These are phyloP conservation scores for Pherbina coryleti DNA, from an alignment of 2,888 invertebrate genomes.

Conservation along the genomic window DNA sequence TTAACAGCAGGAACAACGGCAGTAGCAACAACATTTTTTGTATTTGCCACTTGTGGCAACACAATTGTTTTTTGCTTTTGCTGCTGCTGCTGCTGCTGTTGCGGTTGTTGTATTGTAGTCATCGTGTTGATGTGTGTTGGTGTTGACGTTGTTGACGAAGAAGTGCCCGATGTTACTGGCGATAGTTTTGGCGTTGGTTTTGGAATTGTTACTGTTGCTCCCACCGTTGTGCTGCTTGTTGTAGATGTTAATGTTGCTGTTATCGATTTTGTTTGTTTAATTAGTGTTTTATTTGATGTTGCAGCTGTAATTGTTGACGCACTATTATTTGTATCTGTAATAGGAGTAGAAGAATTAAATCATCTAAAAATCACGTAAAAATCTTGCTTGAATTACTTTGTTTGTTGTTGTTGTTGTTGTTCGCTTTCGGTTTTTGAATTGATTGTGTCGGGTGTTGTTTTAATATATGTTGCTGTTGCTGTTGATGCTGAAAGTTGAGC, in stretches of 20 bases:
- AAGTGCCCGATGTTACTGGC: constrained; percentile 47
- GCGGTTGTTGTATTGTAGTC: constrained; percentile 18
- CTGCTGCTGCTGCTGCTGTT: constrained; percentile 38
- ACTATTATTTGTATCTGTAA: constrained; percentile 22
- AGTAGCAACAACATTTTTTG: constrained; percentile 30
- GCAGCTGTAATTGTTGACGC: constrained; percentile 1
- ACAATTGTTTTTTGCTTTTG: constrained; percentile 21
- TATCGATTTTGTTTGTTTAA: neutral
- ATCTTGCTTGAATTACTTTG: constrained; percentile 1
- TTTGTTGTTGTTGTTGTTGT: neutral
- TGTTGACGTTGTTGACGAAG: constrained; percentile 59
- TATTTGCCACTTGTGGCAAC: constrained; percentile 14
- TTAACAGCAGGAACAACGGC: constrained; percentile 15
- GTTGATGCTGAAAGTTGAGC: neutral
- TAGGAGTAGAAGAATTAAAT: constrained; percentile 12
- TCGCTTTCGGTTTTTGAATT: neutral
- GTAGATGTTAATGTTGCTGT: neutral
- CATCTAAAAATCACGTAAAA: neutral
- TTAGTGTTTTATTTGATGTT: constrained; percentile 2
- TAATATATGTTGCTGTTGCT: neutral
- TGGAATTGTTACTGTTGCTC: neutral
- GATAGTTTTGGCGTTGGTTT: constrained; percentile 34
- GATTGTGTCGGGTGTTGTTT: constrained; percentile 1
- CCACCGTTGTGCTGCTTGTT: neutral
- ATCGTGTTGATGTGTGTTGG: constrained; percentile 52